These are phyloP conservation scores for Oxytorus armatus DNA, from an alignment of 2,888 invertebrate species.

Conservation along the genomic window DNA sequence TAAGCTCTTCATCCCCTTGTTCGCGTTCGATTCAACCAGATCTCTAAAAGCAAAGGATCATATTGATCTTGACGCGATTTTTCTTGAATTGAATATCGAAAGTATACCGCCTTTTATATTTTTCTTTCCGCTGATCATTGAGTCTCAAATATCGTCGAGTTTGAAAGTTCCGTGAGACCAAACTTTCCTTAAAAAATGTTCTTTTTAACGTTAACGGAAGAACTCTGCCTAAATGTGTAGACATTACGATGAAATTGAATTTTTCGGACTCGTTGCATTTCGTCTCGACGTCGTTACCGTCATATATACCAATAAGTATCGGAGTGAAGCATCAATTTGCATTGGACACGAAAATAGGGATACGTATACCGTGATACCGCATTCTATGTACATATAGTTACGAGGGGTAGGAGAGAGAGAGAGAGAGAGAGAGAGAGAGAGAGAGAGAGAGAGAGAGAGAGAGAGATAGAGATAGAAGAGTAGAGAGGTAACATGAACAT, in stretches of 20 bases:
- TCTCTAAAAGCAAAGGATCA: not conserved
- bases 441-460: not conserved
- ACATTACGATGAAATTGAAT: conserved; percentile 11
- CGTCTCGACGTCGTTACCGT: conserved; percentile 9
- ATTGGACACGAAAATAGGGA: conserved; percentile 19
- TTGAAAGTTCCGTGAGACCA: no score
- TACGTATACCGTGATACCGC: not conserved
- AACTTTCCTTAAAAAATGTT: not conserved
- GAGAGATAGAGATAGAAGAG: no score
- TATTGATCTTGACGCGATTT: not conserved
- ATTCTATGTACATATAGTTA: no score
- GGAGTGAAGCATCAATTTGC: conserved; percentile 17
- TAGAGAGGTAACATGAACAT: conserved; percentile 18
- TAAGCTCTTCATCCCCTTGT: conserved; percentile 5
- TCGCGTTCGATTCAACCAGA: not conserved
- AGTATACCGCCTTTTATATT: not conserved
- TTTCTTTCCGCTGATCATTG: no score
- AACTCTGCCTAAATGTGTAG: not conserved
- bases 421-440: conserved; percentile 1
- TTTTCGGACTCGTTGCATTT: conserved; percentile 20
- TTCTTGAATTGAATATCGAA: not conserved
- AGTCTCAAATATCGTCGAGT: no score
- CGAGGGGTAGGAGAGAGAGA: not conserved
- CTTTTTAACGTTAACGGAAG: not conserved
- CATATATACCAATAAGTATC: conserved; percentile 2